These are phyloP conservation scores for Phalangium opilio DNA, from an alignment of 2,888 invertebrate species.

Conservation along the genomic window DNA sequence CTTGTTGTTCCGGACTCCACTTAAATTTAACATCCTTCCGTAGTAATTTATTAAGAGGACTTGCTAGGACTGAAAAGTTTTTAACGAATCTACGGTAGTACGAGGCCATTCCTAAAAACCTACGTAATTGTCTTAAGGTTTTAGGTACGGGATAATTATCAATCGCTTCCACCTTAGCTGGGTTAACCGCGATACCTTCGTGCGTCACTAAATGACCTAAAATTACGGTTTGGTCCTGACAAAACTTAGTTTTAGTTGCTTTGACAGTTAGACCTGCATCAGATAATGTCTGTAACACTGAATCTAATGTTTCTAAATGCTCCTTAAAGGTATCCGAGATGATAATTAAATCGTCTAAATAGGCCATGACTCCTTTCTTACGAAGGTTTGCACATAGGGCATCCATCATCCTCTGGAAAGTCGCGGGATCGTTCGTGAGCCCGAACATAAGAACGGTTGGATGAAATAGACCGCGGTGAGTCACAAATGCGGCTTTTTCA, in stretches of 20 bases:
- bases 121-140: not conserved
- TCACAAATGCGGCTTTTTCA: conserved; percentile 18
- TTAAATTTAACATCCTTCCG: not conserved
- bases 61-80: not conserved
- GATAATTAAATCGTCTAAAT: too few species aligned
- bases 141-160: not conserved
- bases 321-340: too few species aligned
- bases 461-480: conserved; percentile 9
- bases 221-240: too few species aligned
- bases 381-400: too few species aligned
- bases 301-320: too few species aligned
- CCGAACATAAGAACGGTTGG: conserved; percentile 14
- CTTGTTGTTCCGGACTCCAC: not conserved
- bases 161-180: not conserved
- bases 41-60: not conserved
- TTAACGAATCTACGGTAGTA: not conserved
- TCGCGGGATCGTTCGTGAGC: conserved; percentile 10
- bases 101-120: not conserved
- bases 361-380: too few species aligned
- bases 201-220: too few species aligned
- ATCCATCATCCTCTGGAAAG: conserved; percentile 15
- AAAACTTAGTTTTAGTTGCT: too few species aligned
- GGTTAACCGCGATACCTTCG: too few species aligned
- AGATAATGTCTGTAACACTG: too few species aligned
- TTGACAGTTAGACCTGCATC: too few species aligned